These are phyloP conservation scores for Tanytarsus gracilentus DNA, from an alignment of 2,888 invertebrate species.

Conservation along the genomic window DNA sequence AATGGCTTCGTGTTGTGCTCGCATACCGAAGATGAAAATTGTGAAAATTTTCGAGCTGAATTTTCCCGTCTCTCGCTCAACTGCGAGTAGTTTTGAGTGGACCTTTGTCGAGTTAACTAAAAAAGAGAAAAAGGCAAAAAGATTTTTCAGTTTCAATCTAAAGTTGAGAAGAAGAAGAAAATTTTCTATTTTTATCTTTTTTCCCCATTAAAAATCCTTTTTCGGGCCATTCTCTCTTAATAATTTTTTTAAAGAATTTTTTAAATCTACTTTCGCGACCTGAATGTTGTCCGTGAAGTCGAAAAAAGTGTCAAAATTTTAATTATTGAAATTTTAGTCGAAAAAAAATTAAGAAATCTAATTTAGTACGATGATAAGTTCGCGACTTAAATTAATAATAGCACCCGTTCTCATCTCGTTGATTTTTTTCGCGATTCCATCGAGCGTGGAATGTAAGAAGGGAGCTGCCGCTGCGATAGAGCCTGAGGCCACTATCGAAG, in stretches of 20 bases:
- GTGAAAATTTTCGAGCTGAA: conserved; percentile 20
- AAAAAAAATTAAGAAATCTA: not conserved
- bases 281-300: conserved; percentile 27
- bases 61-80: conserved; percentile 2
- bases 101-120: conserved; percentile 45
- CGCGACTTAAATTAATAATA: conserved; percentile 43
- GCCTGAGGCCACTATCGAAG: conserved; percentile 75
- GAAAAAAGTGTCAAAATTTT: not conserved
- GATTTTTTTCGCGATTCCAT: conserved; percentile 41
- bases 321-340: not conserved
- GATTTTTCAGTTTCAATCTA: conserved; percentile 21
- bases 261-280: conserved; percentile 21
- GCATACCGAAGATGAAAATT: conserved; percentile 1
- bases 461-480: conserved; percentile 43
- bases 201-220: conserved; percentile 26
- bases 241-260: conserved; percentile 18
- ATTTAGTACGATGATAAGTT: conserved; percentile 39
- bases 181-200: conserved; percentile 27
- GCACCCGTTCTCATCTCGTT: conserved; percentile 42
- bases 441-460: conserved; percentile 42
- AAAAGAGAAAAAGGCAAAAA: conserved; percentile 33
- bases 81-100: conserved; percentile 44
- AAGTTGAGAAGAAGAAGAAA: conserved; percentile 25
- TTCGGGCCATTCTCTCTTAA: conserved; percentile 27
- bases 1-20: conserved; percentile 10